These are phyloP conservation scores for Pseudochirops corinnae DNA, from an alignment of 2,797 vertebrate species.

Conservation along the genomic window DNA sequence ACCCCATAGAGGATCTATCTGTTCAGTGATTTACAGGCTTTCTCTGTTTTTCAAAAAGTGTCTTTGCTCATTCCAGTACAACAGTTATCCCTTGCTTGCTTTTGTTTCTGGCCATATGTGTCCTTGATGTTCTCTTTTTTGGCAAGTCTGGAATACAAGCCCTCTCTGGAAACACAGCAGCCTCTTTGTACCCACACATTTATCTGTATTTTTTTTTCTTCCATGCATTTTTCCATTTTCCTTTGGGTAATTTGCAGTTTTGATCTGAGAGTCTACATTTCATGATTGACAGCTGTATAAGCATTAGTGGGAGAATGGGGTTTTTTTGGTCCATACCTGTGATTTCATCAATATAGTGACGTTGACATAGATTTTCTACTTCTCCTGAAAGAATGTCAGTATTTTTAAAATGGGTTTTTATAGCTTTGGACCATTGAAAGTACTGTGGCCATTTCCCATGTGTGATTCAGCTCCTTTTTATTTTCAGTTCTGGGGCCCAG, in stretches of 20 bases:
- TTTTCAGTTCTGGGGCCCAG: background rate
- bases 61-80: background rate
- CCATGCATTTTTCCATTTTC: background rate
- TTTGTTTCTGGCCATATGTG: background rate
- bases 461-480: background rate
- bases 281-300: background rate
- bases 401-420: background rate
- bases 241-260: background rate
- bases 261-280: background rate
- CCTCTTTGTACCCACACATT: background rate
- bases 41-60: background rate
- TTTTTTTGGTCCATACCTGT: background rate
- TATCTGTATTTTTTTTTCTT: background rate
- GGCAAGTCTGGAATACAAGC: background rate
- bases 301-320: background rate
- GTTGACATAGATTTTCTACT: background rate
- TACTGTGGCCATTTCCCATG: background rate
- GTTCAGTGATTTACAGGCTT: background rate
- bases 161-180: background rate
- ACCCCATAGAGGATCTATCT: background rate
- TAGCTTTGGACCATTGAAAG: background rate
- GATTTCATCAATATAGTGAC: background rate
- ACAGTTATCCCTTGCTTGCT: background rate
- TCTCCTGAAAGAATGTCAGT: background rate
- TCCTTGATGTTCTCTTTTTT: background rate